phyloP scores from a whole-genome alignment of 2,888 invertebrate genomes.

The Iphiclides podalirius region DNA sequence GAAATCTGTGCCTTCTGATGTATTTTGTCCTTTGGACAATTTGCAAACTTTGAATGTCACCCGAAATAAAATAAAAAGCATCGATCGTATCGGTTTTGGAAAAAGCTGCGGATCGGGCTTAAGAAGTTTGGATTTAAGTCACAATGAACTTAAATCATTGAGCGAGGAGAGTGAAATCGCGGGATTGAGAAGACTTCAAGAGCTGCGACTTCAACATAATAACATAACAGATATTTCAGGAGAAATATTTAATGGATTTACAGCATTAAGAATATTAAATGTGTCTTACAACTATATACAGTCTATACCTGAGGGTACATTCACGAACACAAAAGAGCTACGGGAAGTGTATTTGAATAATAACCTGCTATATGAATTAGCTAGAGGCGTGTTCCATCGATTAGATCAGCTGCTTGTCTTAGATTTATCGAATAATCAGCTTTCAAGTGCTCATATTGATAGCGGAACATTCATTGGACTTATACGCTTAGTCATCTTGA shows the following conservation, averaged over 20 bases:
- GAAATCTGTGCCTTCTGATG: constrained; percentile 86
- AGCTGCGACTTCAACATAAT: constrained; percentile 90
- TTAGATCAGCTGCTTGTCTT: constrained; percentile 92
- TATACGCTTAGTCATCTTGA: constrained; percentile 91
- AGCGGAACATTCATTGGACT: constrained; percentile 92
- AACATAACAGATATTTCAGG: constrained; percentile 88
- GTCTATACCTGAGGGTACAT: constrained; percentile 89
- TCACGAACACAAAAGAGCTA: constrained; percentile 89
- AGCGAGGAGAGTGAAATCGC: constrained; percentile 88
- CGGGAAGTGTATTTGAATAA: constrained; percentile 92
- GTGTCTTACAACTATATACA: constrained; percentile 92
- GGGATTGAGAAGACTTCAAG: constrained; percentile 87
- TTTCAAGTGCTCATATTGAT: constrained; percentile 91
- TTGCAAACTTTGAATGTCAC: constrained; percentile 91
- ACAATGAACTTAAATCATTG: constrained; percentile 87
- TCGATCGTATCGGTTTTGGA: constrained; percentile 87
- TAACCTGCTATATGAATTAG: constrained; percentile 91
- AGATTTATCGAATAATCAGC: constrained; percentile 91
- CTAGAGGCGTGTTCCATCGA: constrained; percentile 90
- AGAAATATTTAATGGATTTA: constrained; percentile 89
- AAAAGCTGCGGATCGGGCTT: constrained; percentile 84
- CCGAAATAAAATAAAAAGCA: constrained; percentile 87
- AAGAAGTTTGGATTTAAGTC: constrained; percentile 88
- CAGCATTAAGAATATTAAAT: constrained; percentile 89
- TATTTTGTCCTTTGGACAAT: constrained; percentile 89